These are phyloP conservation scores for Orthonychiurus folsomi DNA, from an alignment of 2,888 invertebrate species.

Conservation along the genomic window DNA sequence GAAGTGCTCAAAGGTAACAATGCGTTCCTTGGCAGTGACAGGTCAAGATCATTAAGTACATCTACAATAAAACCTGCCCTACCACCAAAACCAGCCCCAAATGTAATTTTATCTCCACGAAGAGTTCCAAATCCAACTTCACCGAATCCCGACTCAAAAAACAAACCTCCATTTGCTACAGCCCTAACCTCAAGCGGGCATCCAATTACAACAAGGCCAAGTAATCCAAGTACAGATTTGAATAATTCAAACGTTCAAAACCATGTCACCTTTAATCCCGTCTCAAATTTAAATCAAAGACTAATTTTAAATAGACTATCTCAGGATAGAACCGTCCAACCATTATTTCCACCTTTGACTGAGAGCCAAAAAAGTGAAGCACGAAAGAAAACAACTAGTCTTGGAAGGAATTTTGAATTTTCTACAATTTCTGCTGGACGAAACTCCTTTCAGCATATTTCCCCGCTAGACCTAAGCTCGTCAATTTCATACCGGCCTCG, in stretches of 20 bases:
- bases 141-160: not conserved
- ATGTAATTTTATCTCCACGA: not conserved
- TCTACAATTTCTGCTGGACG: not conserved
- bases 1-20: not conserved
- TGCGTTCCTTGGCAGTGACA: not conserved
- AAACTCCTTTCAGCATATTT: not conserved
- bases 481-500: not conserved
- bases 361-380: slow-evolving; percentile 8
- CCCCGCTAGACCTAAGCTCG: slow-evolving; percentile 16
- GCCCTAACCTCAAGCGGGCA: not conserved
- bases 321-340: not conserved
- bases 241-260: not conserved
- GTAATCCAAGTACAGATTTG: not conserved
- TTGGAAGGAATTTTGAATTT: slow-evolving; percentile 9
- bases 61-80: slow-evolving; percentile 6
- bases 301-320: not conserved
- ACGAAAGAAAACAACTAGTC: slow-evolving; percentile 5
- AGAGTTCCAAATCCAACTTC: not conserved
- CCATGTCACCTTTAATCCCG: not conserved
- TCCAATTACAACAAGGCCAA: not conserved
- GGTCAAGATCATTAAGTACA: not conserved
- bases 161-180: not conserved
- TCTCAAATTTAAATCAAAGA: not conserved
- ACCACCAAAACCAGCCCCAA: slow-evolving; percentile 10
- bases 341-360: not conserved